These are phyloP conservation scores for Galleria mellonella DNA, from an alignment of 1,140 invertebrate genomes.

Conservation along the genomic window DNA sequence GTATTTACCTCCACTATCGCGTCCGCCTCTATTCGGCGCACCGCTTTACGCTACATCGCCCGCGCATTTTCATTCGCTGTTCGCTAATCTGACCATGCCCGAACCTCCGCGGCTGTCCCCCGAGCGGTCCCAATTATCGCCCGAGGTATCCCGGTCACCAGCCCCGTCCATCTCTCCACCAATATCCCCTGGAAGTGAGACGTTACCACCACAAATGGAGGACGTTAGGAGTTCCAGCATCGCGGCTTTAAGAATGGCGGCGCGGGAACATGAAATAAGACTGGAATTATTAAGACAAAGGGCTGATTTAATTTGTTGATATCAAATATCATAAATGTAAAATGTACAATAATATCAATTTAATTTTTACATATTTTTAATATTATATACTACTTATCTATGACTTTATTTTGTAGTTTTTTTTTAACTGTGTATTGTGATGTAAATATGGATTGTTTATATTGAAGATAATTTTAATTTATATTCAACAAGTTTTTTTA, in stretches of 20 bases:
- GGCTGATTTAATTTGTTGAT: constrained; percentile 61
- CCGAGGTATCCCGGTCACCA: constrained; percentile 65
- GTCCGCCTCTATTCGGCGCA: constrained; percentile 78
- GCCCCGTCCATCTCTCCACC: constrained; percentile 75
- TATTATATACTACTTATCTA: no score
- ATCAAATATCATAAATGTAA: neutral
- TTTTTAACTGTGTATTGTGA: no score
- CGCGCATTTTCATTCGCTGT: constrained; percentile 88
- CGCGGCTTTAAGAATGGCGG: constrained; percentile 91
- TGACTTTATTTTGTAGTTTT: no score
- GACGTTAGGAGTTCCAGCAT: constrained; percentile 92
- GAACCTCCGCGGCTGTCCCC: constrained; percentile 23
- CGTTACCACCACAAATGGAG: constrained; percentile 68
- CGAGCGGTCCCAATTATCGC: constrained; percentile 27
- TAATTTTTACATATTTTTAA: neutral
- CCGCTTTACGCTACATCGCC: constrained; percentile 78
- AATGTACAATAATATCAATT: neutral
- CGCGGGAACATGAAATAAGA: constrained; percentile 93
- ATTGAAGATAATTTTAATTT: no score
- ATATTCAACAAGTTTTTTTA: no score
- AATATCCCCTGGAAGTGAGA: constrained; percentile 62
- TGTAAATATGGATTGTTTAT: no score
- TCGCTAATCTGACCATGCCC: constrained; percentile 85
- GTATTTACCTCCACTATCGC: constrained; percentile 78
- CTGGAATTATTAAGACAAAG: constrained; percentile 87